Evolutionary conservation across 2,888 invertebrate species (phyloP), one percentile per base, ranked within the genome.

Genomic region (Polymixis flavicincta): DNA sequence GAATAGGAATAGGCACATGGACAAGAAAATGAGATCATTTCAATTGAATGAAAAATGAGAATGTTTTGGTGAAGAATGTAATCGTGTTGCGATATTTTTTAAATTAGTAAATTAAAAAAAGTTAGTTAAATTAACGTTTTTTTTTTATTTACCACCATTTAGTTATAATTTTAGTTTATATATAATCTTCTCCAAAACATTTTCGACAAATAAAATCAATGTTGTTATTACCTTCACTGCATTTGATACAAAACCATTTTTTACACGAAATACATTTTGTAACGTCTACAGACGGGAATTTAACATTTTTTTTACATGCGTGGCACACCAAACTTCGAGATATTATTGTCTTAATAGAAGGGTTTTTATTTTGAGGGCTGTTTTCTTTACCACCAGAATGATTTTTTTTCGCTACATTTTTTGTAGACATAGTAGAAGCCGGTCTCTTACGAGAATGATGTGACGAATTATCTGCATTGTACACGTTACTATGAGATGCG

Each of bases 271-370:
- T 61, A 42, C 61, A 61, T 42, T 61, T 42, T 61, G n/a, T 4
- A 61, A 61, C 37, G 1, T 42, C 61, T 61, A 1, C 42, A 42
- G n/a, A 61, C n/a, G 61, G n/a, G 42, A 61, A 42, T 25, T 42
- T 61, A 42, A 14, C 3, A 8, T 61, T 9, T 17, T 61, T 42
- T 61, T 61, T 61, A 61, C 61, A 42, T 61, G 42, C 61, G 42
- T 61, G 25, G 14, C 61, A 61, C n/a, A n/a, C n/a, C n/a, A n/a
- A n/a, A 42, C 61, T 64, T 64, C 64, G 64, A 50, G 48, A 28
- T 64, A 64, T 64, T 64, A 64, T 28, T 50, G 64, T 64, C 28
- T 28, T 64, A 64, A 48, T 64, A 28, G 64, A 64, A 11, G 64
- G 28, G 48, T 64, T 64, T 64, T 64, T 64, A 64, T 64, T 64